phyloP scores from a whole-genome alignment of 2,888 invertebrate species.

The Plutella xylostella region DNA sequence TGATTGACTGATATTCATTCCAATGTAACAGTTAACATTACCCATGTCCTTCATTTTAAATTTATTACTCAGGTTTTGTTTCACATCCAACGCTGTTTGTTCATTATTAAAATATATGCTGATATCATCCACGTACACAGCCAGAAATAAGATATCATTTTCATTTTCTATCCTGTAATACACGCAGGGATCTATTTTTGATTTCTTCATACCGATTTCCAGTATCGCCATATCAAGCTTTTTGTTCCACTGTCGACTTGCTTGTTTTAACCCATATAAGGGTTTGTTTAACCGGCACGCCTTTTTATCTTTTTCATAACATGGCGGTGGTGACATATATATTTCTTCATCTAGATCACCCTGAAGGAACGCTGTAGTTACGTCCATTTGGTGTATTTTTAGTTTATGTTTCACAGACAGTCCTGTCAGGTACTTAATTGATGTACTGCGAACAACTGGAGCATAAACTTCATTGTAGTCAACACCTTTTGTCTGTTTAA shows the following conservation, averaged over 20 bases:
- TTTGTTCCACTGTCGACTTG: constrained; percentile 12
- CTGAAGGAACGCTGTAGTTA: constrained; percentile 5
- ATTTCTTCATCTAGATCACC: constrained; percentile 8
- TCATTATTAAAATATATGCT: constrained; percentile 10
- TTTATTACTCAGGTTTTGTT: constrained; percentile 6
- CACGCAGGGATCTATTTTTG: constrained; percentile 12
- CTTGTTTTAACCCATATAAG: constrained; percentile 14
- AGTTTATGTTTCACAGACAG: constrained; percentile 6
- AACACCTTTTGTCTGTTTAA: constrained; percentile 2
- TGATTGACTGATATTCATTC: constrained; percentile 7
- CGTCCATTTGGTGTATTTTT: constrained; percentile 9
- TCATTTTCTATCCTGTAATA: constrained; percentile 8
- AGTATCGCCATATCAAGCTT: constrained; percentile 6
- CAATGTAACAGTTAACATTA: constrained; percentile 2
- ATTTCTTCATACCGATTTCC: constrained; percentile 9
- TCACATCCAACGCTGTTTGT: not conserved
- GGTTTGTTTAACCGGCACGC: constrained; percentile 12
- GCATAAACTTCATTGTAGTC: constrained; percentile 10
- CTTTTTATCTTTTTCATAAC: constrained; percentile 8
- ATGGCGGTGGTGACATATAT: constrained; percentile 7
- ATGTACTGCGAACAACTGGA: constrained; percentile 5
- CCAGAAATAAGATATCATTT: constrained; percentile 7
- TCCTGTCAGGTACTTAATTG: not conserved
- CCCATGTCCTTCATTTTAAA: constrained; percentile 14
- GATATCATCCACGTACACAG: constrained; percentile 13